These are phyloP conservation scores for Trichoplusia ni DNA, from an alignment of 1,140 invertebrate species.

Conservation along the genomic window DNA sequence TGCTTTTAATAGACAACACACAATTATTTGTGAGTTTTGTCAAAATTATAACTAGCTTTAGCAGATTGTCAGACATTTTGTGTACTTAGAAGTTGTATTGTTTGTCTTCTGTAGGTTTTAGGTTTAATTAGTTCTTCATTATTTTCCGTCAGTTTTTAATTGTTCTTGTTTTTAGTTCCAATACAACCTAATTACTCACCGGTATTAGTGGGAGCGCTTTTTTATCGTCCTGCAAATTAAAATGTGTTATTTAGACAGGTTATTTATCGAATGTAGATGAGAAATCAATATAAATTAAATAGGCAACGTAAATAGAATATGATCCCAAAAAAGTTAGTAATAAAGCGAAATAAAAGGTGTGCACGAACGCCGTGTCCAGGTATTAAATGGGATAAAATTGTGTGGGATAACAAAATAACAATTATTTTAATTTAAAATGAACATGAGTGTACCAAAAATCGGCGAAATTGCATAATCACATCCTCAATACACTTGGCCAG, in stretches of 20 bases:
- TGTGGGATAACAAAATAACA: not conserved
- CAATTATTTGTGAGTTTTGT: not conserved
- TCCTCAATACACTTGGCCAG: not conserved
- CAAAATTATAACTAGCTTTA: conserved; percentile 25
- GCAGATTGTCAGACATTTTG: conserved; percentile 7
- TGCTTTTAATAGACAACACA: conserved; percentile 1
- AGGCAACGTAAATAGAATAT: conserved; percentile 7
- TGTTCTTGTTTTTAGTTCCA: conserved; percentile 21
- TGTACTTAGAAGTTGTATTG: conserved; percentile 24
- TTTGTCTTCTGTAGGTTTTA: conserved; percentile 10
- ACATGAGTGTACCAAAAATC: not conserved
- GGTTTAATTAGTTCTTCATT: conserved; percentile 2
- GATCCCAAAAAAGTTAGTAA: conserved; percentile 7
- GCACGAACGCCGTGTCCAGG: conserved; percentile 25
- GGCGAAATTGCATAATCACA: not conserved
- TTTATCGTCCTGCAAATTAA: conserved; percentile 17
- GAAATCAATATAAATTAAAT: not conserved
- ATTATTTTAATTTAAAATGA: not conserved
- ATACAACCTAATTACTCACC: conserved; percentile 33
- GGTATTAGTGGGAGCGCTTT: conserved; percentile 24
- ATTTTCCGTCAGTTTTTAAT: not conserved
- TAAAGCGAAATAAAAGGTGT: conserved; percentile 37
- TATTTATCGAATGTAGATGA: not conserved
- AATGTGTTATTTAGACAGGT: not conserved
- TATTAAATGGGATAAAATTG: not conserved